phyloP scores from a whole-genome alignment of 1,140 invertebrate genomes.

The Dendrolimus kikuchii region DNA sequence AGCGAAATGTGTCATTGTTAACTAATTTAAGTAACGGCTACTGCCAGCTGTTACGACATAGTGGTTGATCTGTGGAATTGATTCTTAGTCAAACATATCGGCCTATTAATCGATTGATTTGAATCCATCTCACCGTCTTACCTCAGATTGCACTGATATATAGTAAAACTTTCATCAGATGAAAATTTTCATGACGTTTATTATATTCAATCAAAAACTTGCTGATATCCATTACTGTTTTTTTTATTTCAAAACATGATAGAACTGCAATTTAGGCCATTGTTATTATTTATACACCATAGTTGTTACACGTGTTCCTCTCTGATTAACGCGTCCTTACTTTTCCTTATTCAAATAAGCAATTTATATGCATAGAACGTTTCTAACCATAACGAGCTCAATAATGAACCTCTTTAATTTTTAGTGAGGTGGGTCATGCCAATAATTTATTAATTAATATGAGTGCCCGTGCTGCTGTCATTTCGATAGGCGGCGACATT shows the following conservation, averaged over 20 bases:
- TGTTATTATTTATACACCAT: too few relatives aligned
- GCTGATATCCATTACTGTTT: too few relatives aligned
- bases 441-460: slow-evolving; percentile 67
- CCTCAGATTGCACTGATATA: too few relatives aligned
- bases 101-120: neutral
- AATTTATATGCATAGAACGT: slow-evolving; percentile 55
- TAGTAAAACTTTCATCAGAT: neutral
- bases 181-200: too few relatives aligned
- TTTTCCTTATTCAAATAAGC: slow-evolving; percentile 40
- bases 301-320: neutral
- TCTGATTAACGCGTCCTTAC: slow-evolving; percentile 14
- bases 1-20: slow-evolving; percentile 72
- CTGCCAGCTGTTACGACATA: slow-evolving; percentile 65
- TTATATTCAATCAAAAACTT: too few relatives aligned
- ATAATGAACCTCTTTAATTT: slow-evolving; percentile 64
- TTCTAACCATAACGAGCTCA: slow-evolving; percentile 41
- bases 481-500: slow-evolving; percentile 56
- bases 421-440: slow-evolving; percentile 53
- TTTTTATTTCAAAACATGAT: too few relatives aligned
- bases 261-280: too few relatives aligned
- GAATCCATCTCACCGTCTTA: too few relatives aligned
- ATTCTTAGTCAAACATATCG: slow-evolving; percentile 20
- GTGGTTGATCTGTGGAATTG: slow-evolving; percentile 23
- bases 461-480: slow-evolving; percentile 37
- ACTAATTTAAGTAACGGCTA: slow-evolving; percentile 68